Conservation (phyloP, 2,888 invertebrate species). For the Cephus pygmeus region DNA sequence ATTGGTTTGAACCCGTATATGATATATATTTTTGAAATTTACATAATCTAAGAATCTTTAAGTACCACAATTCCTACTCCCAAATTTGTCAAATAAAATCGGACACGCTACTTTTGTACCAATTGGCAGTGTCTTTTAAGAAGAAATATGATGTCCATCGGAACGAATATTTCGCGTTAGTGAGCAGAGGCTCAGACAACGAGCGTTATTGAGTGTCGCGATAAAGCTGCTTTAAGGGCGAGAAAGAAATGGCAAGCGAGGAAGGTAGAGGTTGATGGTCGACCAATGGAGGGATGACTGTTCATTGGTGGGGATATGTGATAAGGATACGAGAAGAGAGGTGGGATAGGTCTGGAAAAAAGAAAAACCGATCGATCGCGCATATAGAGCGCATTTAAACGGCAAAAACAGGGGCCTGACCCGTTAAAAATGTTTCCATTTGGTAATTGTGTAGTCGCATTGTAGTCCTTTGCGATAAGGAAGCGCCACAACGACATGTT, state of each 20-base stretch:
- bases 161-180: no score
- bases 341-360: conserved; percentile 6
- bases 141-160: no score
- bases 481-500: no score
- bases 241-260: neutral
- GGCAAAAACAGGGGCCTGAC: conserved; percentile 39
- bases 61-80: no score
- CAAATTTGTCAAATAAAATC: no score
- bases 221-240: neutral
- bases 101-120: no score
- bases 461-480: neutral
- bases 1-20: no score
- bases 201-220: no score
- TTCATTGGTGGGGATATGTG: conserved; percentile 31
- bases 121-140: no score
- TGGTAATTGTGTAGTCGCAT: conserved; percentile 43
- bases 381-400: conserved; percentile 44
- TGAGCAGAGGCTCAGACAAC: no score
- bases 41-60: no score
- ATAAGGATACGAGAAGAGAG: conserved; percentile 19
- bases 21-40: no score
- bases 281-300: conserved; percentile 33
- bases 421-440: conserved; percentile 48
- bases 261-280: conserved; percentile 21
- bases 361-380: conserved; percentile 37